These are phyloP conservation scores for Coccyzus lansbergi DNA, from an alignment of 2,797 vertebrate species.

Conservation along the genomic window DNA sequence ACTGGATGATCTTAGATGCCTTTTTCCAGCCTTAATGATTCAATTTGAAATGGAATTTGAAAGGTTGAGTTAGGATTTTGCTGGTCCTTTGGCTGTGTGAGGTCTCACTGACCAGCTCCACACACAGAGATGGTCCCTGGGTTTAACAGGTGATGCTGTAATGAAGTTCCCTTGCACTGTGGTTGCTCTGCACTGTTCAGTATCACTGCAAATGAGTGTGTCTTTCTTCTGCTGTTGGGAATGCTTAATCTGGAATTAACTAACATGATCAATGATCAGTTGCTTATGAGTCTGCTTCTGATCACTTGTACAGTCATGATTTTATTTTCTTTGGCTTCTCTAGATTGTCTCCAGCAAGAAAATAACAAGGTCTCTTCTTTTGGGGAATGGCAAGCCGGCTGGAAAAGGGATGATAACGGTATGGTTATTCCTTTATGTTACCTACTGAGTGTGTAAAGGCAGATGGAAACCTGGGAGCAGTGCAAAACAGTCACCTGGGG, in stretches of 20 bases:
- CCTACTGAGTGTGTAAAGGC: neutral
- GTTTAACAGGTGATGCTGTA: neutral
- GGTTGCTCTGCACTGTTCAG: fast-evolving
- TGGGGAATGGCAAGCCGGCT: constrained; percentile 95
- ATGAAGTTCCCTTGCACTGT: neutral
- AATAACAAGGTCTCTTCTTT: constrained; percentile 87
- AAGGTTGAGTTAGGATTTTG: neutral
- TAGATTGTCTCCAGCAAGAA: constrained; percentile 99
- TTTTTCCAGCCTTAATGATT: too few relatives aligned
- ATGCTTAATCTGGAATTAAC: neutral
- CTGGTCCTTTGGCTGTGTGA: neutral
- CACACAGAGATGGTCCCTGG: neutral
- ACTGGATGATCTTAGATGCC: too few relatives aligned
- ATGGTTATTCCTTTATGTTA: neutral
- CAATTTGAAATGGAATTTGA: neutral
- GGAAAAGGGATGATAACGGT: constrained; percentile 96
- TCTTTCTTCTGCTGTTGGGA: neutral
- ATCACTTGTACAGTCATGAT: neutral
- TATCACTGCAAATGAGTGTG: fast-evolving
- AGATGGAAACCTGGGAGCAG: neutral
- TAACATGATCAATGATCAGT: neutral
- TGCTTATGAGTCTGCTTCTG: neutral
- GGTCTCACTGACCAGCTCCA: neutral
- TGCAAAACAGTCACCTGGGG: neutral
- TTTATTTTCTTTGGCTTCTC: neutral